Conservation (phyloP, 92 coral and sea anemone genomes). For the Porites evermanni region DNA sequence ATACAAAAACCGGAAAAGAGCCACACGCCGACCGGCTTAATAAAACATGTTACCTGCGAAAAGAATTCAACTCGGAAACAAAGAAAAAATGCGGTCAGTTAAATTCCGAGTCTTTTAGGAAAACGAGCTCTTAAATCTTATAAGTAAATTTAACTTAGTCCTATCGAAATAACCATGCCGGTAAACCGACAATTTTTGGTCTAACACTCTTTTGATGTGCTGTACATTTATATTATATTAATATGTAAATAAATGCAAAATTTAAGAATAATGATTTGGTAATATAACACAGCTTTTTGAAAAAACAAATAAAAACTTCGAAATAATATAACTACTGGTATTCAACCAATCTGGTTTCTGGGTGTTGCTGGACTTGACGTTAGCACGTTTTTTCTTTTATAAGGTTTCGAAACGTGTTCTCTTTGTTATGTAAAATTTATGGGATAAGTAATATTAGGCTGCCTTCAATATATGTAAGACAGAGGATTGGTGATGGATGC, state of each 20-base stretch:
- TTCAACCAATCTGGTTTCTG: not conserved
- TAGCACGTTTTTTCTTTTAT: not conserved
- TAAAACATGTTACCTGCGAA: slow-evolving; percentile 36
- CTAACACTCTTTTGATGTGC: not conserved
- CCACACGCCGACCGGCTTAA: slow-evolving; percentile 15
- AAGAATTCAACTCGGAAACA: not conserved
- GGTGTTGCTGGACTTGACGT: not conserved
- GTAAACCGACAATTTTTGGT: not conserved
- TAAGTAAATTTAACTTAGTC: not conserved
- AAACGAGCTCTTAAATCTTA: slow-evolving; percentile 4
- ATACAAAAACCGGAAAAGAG: slow-evolving; percentile 44
- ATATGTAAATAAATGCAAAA: not conserved
- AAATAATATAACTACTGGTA: not conserved
- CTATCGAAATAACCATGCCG: not conserved
- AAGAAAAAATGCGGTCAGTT: not conserved
- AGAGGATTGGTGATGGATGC: not conserved
- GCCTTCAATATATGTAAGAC: not conserved
- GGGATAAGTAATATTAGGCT: too few species aligned
- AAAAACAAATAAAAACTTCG: slow-evolving; percentile 1
- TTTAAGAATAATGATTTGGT: not conserved
- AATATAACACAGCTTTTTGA: slow-evolving; percentile 18
- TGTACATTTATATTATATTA: not conserved
- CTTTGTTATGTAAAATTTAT: too few species aligned
- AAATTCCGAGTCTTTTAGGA: not conserved
- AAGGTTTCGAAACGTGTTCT: too few species aligned